phyloP scores from a whole-genome alignment of 2,797 vertebrate species.

The Salmo trutta region DNA sequence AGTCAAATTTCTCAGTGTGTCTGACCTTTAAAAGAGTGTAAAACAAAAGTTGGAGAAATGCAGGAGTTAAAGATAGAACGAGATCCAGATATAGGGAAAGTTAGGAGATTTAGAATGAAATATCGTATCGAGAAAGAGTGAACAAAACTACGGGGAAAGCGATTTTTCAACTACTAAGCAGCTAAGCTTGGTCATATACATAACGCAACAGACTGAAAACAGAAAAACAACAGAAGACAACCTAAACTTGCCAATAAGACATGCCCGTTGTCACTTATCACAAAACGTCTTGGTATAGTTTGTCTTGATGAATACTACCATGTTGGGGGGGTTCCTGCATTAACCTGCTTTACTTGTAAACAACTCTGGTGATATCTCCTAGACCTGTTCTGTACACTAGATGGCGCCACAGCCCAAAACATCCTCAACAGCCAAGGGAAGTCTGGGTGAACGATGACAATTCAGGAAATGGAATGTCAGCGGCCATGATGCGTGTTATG shows the following conservation, averaged over 20 bases:
- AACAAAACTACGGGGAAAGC: background rate
- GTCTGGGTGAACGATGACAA: conserved; percentile 19
- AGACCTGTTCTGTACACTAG: conserved; percentile 48
- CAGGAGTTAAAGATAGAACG: too few relatives aligned
- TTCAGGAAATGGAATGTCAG: conserved; percentile 51
- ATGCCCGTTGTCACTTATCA: background rate
- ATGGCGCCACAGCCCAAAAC: conserved; percentile 38
- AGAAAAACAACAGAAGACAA: background rate
- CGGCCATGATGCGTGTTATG: conserved; percentile 51
- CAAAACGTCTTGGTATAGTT: background rate
- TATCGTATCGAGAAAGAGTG: too few relatives aligned
- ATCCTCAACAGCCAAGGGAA: conserved; percentile 1
- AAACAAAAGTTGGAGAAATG: too few relatives aligned
- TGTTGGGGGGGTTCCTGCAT: background rate
- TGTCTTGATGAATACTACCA: background rate
- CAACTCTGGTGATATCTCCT: background rate
- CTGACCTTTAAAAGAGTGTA: too few relatives aligned
- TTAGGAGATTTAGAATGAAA: too few relatives aligned
- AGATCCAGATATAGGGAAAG: too few relatives aligned
- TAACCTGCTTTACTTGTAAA: background rate
- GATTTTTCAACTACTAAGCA: background rate
- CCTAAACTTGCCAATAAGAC: background rate
- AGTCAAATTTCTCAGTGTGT: too few relatives aligned
- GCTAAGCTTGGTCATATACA: background rate
- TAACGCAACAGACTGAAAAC: too few relatives aligned